Evolutionary conservation across 1,140 invertebrate genomes (phyloP).

Genomic region (Zaprionus gabonicus): DNA sequence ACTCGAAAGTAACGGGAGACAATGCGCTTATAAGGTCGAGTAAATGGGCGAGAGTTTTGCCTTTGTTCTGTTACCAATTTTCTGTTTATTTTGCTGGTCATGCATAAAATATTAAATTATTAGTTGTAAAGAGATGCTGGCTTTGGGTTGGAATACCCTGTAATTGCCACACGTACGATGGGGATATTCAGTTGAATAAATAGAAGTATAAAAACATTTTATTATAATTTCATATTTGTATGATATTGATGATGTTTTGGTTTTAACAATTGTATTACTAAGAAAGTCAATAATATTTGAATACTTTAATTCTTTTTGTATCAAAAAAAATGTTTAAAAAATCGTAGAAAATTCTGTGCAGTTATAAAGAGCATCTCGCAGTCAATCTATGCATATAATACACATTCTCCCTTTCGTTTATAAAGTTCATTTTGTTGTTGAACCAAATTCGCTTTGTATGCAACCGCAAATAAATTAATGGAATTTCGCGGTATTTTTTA

Average conservation of each 20-base stretch:
- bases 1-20: conserved; percentile 43
- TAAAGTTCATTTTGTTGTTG: conserved; percentile 36
- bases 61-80: conserved; percentile 50
- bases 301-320: too few species aligned
- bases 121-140: conserved; percentile 66
- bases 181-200: background rate
- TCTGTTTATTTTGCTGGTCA: conserved; percentile 78
- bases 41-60: conserved; percentile 48
- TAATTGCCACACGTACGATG: background rate
- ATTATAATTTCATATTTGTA: too few species aligned
- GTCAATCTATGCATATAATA: background rate
- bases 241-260: too few species aligned
- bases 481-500: conserved; percentile 48
- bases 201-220: background rate
- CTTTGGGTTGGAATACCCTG: conserved; percentile 27
- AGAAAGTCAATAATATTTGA: too few species aligned
- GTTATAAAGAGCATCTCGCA: background rate
- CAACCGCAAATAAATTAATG: conserved; percentile 57
- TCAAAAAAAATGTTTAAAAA: too few species aligned
- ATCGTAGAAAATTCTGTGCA: too few species aligned
- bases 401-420: conserved; percentile 2
- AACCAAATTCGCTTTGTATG: conserved; percentile 27
- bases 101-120: conserved; percentile 83
- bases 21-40: conserved; percentile 35
- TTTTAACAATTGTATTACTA: too few species aligned